Conservation (phyloP, 2,888 invertebrate genomes). For the Rotaria socialis region DNA sequence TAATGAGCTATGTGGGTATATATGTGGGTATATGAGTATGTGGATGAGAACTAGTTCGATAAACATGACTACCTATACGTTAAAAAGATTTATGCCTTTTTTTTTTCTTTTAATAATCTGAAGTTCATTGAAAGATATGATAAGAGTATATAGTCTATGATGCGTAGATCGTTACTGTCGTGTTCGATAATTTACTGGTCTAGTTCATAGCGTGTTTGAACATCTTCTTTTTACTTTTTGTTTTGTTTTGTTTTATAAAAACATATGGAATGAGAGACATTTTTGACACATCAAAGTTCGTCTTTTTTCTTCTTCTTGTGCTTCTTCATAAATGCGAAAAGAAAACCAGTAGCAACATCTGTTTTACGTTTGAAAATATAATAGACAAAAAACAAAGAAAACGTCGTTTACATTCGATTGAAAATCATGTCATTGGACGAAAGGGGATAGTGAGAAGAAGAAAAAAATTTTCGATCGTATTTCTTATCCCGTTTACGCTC, state of each 20-base stretch:
- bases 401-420: background rate
- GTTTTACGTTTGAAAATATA: constrained; percentile 8
- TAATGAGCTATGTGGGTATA: background rate
- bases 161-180: constrained; percentile 20
- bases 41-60: constrained; percentile 21
- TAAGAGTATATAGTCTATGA: constrained; percentile 16
- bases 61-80: constrained; percentile 22
- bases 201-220: constrained; percentile 6
- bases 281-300: constrained; percentile 21
- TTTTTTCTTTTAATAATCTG: background rate
- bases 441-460: background rate
- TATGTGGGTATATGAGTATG: background rate
- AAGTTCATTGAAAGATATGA: constrained; percentile 19
- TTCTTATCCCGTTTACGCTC: too few relatives aligned
- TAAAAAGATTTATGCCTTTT: constrained; percentile 23
- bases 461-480: background rate
- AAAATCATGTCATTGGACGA: constrained; percentile 17
- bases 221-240: background rate
- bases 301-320: background rate
- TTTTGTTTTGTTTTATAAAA: background rate
- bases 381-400: background rate
- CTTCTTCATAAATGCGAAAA: background rate
- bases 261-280: constrained; percentile 17
- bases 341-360: constrained; percentile 21
- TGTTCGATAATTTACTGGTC: constrained; percentile 22